phyloP scores from a whole-genome alignment of 2,797 vertebrate species.

The Poecilia wingei region DNA sequence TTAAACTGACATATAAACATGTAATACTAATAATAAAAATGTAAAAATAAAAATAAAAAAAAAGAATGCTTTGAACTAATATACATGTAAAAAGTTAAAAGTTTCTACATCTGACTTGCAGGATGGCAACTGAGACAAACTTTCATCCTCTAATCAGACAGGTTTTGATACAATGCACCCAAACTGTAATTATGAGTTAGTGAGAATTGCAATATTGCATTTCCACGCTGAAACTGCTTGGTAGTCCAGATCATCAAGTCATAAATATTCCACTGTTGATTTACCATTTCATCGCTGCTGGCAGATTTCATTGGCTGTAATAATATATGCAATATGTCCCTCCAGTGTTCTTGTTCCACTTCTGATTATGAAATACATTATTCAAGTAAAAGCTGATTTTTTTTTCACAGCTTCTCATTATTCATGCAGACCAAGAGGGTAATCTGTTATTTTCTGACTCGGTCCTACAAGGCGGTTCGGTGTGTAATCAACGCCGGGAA shows the following conservation, averaged over 20 bases:
- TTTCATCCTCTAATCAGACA: not conserved
- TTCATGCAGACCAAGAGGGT: slow-evolving; percentile 34
- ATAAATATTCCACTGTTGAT: slow-evolving; percentile 42
- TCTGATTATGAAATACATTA: slow-evolving; percentile 74
- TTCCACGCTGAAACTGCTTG: not conserved
- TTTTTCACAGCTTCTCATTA: slow-evolving; percentile 65
- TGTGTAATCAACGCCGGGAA: slow-evolving; percentile 41
- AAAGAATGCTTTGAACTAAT: not conserved
- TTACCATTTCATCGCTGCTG: slow-evolving; percentile 52
- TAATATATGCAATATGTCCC: slow-evolving; percentile 59
- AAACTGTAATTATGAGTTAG: not conserved
- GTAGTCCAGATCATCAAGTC: not conserved
- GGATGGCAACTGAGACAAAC: not conserved
- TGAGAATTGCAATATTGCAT: not conserved
- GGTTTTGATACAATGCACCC: not conserved
- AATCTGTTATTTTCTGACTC: slow-evolving; percentile 40
- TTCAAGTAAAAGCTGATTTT: slow-evolving; percentile 68
- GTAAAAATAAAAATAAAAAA: not conserved
- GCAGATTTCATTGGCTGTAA: slow-evolving; percentile 60
- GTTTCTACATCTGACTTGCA: not conserved
- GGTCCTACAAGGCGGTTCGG: slow-evolving; percentile 10
- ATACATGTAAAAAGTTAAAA: not conserved
- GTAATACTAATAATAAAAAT: not conserved
- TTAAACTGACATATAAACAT: not conserved
- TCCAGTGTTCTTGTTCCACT: slow-evolving; percentile 56